These are phyloP conservation scores for Tipula confusa DNA, from an alignment of 2,888 invertebrate species.

Conservation along the genomic window DNA sequence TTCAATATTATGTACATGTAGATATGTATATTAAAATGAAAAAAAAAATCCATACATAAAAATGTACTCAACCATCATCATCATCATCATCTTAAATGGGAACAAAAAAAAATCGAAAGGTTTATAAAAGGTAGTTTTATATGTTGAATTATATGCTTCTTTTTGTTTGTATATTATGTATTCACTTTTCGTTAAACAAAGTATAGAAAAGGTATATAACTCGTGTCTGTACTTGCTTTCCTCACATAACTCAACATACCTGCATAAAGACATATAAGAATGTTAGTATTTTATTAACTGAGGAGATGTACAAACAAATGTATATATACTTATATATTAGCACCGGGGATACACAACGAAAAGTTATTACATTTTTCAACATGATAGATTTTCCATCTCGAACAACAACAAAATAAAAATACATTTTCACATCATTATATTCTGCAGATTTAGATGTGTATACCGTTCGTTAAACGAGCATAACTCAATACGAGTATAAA, in stretches of 20 bases:
- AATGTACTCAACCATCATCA: slow-evolving; percentile 25
- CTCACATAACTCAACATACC: neutral
- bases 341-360: neutral
- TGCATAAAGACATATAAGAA: neutral
- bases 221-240: too few species aligned
- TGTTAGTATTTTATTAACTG: slow-evolving; percentile 3
- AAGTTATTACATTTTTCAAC: slow-evolving; percentile 3
- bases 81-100: neutral
- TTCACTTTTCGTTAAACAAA: slow-evolving; percentile 20
- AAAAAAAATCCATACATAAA: slow-evolving; percentile 25
- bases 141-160: neutral
- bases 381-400: neutral
- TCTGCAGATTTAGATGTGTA: neutral
- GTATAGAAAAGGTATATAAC: neutral
- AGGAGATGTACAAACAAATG: neutral
- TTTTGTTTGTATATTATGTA: neutral
- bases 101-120: neutral
- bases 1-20: neutral
- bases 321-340: neutral
- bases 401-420: too few species aligned
- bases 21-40: neutral
- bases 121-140: slow-evolving; percentile 17
- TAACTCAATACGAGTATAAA: too few species aligned
- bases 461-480: neutral
- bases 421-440: neutral